Evolutionary conservation across 1,140 invertebrate species (phyloP).

Genomic region (Drosophila oshimai): DNA sequence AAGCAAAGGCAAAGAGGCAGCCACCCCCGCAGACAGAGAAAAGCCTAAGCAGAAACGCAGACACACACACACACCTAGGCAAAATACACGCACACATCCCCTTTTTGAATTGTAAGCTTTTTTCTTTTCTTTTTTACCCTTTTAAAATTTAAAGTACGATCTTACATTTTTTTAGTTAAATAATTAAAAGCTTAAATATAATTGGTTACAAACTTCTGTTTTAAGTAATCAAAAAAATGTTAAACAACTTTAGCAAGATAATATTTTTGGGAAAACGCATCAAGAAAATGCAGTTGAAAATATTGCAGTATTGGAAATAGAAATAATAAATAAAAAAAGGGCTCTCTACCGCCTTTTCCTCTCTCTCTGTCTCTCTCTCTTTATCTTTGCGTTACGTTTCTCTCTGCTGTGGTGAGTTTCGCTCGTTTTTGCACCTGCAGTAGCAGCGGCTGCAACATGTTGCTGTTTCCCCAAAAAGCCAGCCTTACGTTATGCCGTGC

Average conservation of each 20-base stretch:
- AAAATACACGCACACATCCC: neutral
- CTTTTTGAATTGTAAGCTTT: neutral
- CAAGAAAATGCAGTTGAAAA: neutral
- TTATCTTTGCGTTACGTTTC: neutral
- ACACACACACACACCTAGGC: neutral
- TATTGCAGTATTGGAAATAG: neutral
- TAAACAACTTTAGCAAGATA: no score
- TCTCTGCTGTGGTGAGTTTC: constrained; percentile 51
- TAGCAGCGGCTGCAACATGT: constrained; percentile 42
- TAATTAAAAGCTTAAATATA: no score
- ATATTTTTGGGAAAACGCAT: neutral
- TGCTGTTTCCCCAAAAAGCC: neutral
- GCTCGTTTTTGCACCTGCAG: constrained; percentile 21
- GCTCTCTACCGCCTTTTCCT: neutral
- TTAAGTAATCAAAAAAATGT: no score
- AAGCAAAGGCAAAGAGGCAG: constrained; percentile 1
- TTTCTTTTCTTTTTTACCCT: no score
- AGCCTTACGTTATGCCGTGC: constrained; percentile 2
- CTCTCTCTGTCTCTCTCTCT: neutral
- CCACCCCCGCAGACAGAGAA: constrained; percentile 62
- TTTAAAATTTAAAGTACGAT: no score
- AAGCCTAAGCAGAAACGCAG: constrained; percentile 22
- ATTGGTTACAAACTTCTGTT: no score
- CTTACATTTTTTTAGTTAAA: no score
- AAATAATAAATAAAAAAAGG: neutral